Evolutionary conservation across 2,113 vertebrate species (phyloP).

Genomic region (Carassius gibelio): DNA sequence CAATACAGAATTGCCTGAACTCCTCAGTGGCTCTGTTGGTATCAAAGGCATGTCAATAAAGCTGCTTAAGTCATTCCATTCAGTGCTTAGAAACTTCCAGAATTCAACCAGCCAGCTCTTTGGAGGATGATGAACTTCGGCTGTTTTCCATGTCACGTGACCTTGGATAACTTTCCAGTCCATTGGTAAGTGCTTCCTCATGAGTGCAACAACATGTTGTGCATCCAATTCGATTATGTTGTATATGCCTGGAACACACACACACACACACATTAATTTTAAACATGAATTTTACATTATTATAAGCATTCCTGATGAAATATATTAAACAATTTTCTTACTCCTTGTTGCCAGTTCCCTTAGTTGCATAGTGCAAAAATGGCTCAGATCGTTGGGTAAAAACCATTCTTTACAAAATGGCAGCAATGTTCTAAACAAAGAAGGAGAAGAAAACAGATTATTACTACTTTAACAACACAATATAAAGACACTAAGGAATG

Average conservation of each 20-base stretch:
- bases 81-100: conserved; percentile 78
- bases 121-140: conserved; percentile 70
- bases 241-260: conserved; percentile 71
- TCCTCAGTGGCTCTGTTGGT: conserved; percentile 65
- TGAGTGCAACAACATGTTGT: conserved; percentile 59
- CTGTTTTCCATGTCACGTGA: conserved; percentile 72
- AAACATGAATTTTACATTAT: background rate
- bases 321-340: conserved; percentile 59
- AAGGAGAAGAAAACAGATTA: background rate
- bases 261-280: background rate
- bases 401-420: conserved; percentile 76
- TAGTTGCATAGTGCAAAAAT: conserved; percentile 66
- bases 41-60: conserved; percentile 78
- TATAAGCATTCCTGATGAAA: background rate
- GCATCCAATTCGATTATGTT: conserved; percentile 70
- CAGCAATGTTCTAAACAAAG: conserved; percentile 73
- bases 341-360: conserved; percentile 66
- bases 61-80: conserved; percentile 65
- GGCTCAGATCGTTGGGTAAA: conserved; percentile 71
- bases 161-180: conserved; percentile 67
- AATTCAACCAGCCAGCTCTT: conserved; percentile 76
- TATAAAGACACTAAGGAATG: background rate
- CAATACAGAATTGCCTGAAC: conserved; percentile 47
- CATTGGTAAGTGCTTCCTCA: conserved; percentile 71
- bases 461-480: background rate